These are phyloP conservation scores for Cheumatopsyche charites DNA, from an alignment of 1,140 invertebrate species.

Conservation along the genomic window DNA sequence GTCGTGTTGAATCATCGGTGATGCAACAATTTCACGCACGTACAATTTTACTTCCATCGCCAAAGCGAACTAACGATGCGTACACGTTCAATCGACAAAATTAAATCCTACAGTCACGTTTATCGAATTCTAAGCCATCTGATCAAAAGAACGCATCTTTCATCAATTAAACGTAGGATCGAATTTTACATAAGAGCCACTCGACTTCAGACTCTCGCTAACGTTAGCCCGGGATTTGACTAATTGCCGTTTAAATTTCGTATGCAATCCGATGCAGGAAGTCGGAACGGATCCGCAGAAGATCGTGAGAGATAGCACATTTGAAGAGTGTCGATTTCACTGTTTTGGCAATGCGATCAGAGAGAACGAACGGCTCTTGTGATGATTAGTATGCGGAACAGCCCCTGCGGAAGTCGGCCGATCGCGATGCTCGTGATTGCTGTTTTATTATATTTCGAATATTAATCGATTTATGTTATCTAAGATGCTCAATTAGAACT, in stretches of 20 bases:
- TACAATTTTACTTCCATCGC: not conserved
- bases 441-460: not conserved
- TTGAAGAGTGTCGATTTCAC: constrained; percentile 25
- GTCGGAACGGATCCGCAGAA: not conserved
- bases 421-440: constrained; percentile 1
- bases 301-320: constrained; percentile 25
- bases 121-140: no score
- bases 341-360: not conserved
- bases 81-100: not conserved
- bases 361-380: not conserved
- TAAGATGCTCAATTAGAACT: not conserved
- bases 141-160: no score
- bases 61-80: not conserved
- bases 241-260: not conserved
- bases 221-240: not conserved
- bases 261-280: constrained; percentile 2
- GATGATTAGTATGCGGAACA: constrained; percentile 35
- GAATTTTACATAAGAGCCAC: no score
- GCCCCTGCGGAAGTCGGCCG: constrained; percentile 16
- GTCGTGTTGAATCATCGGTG: constrained; percentile 11
- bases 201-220: no score
- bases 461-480: constrained; percentile 16
- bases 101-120: not conserved
- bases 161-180: not conserved
- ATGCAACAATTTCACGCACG: constrained; percentile 20